These are phyloP conservation scores for Gortyna flavago DNA, from an alignment of 2,888 invertebrate species.

Conservation along the genomic window DNA sequence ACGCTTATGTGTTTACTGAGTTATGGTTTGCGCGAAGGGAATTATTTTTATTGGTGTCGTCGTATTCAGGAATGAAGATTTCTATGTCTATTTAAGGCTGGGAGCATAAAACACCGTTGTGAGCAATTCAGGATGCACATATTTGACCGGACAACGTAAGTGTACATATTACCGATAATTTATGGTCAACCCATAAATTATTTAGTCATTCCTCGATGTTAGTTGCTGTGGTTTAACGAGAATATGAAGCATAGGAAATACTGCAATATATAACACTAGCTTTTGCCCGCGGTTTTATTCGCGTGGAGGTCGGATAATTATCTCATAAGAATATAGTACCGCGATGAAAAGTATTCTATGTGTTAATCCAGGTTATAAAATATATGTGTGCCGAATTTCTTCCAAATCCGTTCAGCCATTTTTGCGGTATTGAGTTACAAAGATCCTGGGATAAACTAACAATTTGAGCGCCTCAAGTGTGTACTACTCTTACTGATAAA, in stretches of 20 bases:
- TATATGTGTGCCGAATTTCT: neutral
- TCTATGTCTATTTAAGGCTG: conserved; percentile 63
- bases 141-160: conserved; percentile 63
- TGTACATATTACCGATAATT: conserved; percentile 62
- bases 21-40: conserved; percentile 50
- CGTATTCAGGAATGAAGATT: conserved; percentile 64
- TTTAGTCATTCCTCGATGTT: conserved; percentile 43
- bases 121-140: conserved; percentile 62
- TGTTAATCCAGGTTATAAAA: neutral
- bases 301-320: neutral
- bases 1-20: conserved; percentile 56
- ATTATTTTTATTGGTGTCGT: conserved; percentile 61
- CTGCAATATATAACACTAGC: neutral
- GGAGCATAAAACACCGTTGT: conserved; percentile 59
- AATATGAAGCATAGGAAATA: conserved; percentile 12
- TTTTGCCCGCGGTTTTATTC: neutral
- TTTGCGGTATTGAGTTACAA: neutral
- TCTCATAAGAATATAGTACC: neutral
- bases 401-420: neutral
- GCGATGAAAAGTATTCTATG: neutral
- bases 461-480: conserved; percentile 25
- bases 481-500: conserved; percentile 60
- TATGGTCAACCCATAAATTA: conserved; percentile 57
- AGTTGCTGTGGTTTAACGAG: conserved; percentile 22
- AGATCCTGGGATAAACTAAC: neutral